phyloP scores from a whole-genome alignment of 2,113 vertebrate genomes.

The Climacteris rufus region DNA sequence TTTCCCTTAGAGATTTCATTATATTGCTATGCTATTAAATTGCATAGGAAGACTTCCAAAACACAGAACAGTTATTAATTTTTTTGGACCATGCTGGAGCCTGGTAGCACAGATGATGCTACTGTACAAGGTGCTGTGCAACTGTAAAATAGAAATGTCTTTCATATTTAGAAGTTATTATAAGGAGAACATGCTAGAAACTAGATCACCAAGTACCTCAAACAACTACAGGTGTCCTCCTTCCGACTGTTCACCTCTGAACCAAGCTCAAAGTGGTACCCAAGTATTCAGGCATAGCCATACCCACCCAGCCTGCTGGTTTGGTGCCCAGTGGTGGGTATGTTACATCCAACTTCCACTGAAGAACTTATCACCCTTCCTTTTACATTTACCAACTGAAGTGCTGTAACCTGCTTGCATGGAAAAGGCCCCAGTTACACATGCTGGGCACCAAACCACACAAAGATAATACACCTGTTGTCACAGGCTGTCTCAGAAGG shows the following conservation, averaged over 20 bases:
- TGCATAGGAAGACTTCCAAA: background rate
- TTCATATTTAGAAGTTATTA: background rate
- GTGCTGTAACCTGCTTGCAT: accelerated
- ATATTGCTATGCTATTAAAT: background rate
- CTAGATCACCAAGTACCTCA: background rate
- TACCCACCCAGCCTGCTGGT: background rate
- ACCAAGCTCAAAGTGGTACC: background rate
- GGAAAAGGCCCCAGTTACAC: background rate
- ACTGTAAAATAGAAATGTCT: background rate
- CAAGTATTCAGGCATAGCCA: background rate
- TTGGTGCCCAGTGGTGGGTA: background rate
- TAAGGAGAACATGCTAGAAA: background rate
- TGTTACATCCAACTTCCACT: background rate
- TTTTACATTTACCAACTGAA: background rate
- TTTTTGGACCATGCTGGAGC: background rate
- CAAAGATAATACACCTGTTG: background rate
- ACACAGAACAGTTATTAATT: background rate
- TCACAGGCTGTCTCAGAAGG: background rate
- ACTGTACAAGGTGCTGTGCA: background rate
- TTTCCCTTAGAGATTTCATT: background rate
- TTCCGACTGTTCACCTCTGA: background rate
- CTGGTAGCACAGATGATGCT: background rate
- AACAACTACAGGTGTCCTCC: background rate
- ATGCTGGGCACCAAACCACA: background rate
- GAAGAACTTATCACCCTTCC: background rate